Evolutionary conservation across 2,797 vertebrate genomes (phyloP).

Genomic region (Gallinago stenura): DNA sequence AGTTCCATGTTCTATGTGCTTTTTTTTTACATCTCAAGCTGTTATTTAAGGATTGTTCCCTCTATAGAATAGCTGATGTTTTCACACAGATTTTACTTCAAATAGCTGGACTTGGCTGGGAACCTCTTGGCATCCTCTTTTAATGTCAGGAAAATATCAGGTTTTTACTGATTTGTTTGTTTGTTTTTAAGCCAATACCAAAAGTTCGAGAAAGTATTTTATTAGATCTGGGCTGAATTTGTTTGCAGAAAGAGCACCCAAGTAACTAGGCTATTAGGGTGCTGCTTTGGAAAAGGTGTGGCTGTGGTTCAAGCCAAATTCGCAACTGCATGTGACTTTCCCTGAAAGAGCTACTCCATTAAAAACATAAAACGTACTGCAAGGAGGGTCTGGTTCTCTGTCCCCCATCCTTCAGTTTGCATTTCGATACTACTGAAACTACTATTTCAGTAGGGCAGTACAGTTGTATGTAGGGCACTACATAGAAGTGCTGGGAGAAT

Average conservation of each 20-base stretch:
- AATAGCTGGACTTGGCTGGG: neutral
- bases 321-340: neutral
- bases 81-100: neutral
- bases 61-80: neutral
- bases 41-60: neutral
- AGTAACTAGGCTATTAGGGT: too few species aligned
- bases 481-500: neutral
- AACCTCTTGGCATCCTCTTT: neutral
- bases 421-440: neutral
- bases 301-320: neutral
- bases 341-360: neutral
- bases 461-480: neutral
- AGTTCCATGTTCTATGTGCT: rapidly evolving
- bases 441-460: too few species aligned
- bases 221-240: neutral
- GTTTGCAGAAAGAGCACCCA: neutral
- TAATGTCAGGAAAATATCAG: neutral
- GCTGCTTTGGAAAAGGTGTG: neutral
- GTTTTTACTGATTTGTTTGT: neutral
- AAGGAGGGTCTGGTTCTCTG: neutral
- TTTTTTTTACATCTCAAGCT: neutral
- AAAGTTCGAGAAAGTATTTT: neutral
- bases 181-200: neutral
- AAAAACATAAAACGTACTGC: neutral
- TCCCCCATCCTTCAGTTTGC: neutral